phyloP scores from a whole-genome alignment of 2,888 invertebrate species.

The Itoplectis maculator region DNA sequence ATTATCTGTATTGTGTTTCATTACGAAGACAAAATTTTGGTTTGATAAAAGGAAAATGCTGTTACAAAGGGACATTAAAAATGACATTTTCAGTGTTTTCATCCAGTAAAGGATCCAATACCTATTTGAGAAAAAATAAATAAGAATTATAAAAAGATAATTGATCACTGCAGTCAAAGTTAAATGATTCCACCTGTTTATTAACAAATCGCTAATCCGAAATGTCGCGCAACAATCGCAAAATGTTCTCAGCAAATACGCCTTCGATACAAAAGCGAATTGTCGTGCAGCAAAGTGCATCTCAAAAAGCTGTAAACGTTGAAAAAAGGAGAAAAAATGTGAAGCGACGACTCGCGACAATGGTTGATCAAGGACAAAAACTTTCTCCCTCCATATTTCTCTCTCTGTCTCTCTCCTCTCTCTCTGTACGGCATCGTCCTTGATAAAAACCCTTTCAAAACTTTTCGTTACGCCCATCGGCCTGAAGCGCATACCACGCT shows the following conservation, averaged over 20 bases:
- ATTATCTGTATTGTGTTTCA: too few species aligned
- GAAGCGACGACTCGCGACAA: constrained; percentile 63
- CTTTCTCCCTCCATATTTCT: constrained; percentile 35
- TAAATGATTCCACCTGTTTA: neutral
- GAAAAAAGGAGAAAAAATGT: constrained; percentile 25
- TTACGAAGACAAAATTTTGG: too few species aligned
- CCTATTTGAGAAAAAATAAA: too few species aligned
- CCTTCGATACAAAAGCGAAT: neutral
- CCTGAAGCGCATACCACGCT: constrained; percentile 25
- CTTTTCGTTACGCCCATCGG: constrained; percentile 66
- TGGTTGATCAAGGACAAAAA: constrained; percentile 71
- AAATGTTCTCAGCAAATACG: neutral
- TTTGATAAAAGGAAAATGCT: too few species aligned
- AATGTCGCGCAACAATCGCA: neutral
- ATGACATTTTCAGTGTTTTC: too few species aligned
- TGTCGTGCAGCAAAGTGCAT: neutral
- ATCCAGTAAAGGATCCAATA: too few species aligned
- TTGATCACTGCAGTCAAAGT: too few species aligned
- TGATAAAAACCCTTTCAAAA: constrained; percentile 72
- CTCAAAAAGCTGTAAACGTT: neutral
- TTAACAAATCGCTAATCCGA: neutral
- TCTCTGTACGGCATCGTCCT: constrained; percentile 23
- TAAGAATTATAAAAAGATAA: too few species aligned
- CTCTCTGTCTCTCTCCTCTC: too few species aligned
- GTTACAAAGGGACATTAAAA: too few species aligned